Evolutionary conservation across 2,797 vertebrate species (phyloP), one percentile per base, ranked within the genome.

Genomic region (Pseudotriccus pelzelni): DNA sequence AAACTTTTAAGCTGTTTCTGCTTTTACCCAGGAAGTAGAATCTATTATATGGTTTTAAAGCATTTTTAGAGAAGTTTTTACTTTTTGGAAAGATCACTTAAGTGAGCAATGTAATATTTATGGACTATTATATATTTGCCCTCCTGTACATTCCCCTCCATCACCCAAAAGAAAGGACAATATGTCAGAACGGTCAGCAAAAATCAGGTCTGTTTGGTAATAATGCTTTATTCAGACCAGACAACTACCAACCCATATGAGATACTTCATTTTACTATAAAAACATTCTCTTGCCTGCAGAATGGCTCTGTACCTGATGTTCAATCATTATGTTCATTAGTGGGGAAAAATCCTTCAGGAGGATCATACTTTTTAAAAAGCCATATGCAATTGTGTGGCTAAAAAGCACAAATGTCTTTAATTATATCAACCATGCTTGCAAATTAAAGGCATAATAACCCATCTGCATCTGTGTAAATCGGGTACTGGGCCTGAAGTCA

Each of bases 1-100:
- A 95, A 76, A 87, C 73, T 93, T 96, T 94, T 78, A 94, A 96
- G 69, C 81, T 66, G 41, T 74, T 93, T 60, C 85, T 93, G 67
- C 87, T 84, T 93, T 94, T 89, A 80, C 64, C 47, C 20, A 55
- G 59, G 52, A 77, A 88, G 36, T n/a, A 3, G 62, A 94, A 88
- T 79, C 82, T 22, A 82, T 85, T 92, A 66, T 67, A 56, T 17
- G 21, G 60, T 27, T 90, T 50, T 81, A 72, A 94, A 64, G 49
- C n/a, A 50, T 74, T 84, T 79, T 85, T 37, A 27, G 8, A 21
- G 6, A 80, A 93, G 70, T 82, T 94, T 73, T 82, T 63, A 80
- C 55, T n/a, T 77, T 93, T 80, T 56, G 22, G 56, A 84, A 88
- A 85, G 32, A 68, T 68, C 14, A n/a, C 59, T 89, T 77, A 62